Percentiles rank a stretch among this genome's conserved stretches.
phyloP scores from a whole-genome alignment of 2,888 invertebrate genomes.

The Eugnorisma glareosa region DNA sequence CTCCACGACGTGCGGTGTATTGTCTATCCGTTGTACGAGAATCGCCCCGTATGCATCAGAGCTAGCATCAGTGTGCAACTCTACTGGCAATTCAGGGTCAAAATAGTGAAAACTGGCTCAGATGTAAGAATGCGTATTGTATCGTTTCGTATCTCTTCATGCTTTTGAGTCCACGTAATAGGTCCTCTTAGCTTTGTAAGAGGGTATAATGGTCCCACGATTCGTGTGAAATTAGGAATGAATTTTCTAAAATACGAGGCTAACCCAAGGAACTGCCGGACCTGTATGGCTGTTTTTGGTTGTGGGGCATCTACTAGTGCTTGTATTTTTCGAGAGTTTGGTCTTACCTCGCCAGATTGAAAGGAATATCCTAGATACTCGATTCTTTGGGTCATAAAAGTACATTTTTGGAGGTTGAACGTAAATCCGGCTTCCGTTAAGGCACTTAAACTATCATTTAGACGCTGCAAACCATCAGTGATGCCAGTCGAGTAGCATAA shows the following conservation, averaged over 20 bases:
- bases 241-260: slow-evolving; percentile 60
- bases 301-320: slow-evolving; percentile 37
- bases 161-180: no score
- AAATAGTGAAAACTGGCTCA: background rate
- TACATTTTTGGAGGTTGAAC: slow-evolving; percentile 19
- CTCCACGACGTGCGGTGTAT: slow-evolving; percentile 22
- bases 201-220: slow-evolving; percentile 44
- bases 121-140: background rate
- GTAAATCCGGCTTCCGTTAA: no score
- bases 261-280: slow-evolving; percentile 61
- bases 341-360: slow-evolving; percentile 45
- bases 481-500: background rate
- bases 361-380: slow-evolving; percentile 56
- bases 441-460: background rate
- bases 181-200: slow-evolving; percentile 43
- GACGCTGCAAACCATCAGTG: slow-evolving; percentile 2
- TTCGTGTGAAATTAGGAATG: slow-evolving; percentile 13
- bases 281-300: slow-evolving; percentile 50
- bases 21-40: slow-evolving; percentile 7
- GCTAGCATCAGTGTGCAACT: slow-evolving; percentile 16
- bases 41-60: slow-evolving; percentile 27
- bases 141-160: background rate
- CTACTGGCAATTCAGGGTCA: background rate
- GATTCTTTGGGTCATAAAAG: slow-evolving; percentile 11
- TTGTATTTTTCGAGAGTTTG: slow-evolving; percentile 57